These are phyloP conservation scores for Thumatha senex DNA, from an alignment of 2,888 invertebrate species.

Conservation along the genomic window DNA sequence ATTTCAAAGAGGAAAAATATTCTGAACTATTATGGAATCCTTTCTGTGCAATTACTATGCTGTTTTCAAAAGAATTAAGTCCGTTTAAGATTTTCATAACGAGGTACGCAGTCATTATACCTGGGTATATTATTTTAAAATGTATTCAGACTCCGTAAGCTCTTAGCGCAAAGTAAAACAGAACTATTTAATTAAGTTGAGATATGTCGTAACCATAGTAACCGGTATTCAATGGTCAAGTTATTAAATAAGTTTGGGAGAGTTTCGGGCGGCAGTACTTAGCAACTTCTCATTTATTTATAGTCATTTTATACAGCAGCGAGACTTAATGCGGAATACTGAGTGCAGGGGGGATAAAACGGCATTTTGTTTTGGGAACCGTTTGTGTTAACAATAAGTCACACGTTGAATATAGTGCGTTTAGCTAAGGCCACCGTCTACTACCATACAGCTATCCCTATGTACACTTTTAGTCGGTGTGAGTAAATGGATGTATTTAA, in stretches of 20 bases:
- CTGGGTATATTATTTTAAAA: background rate
- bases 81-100: background rate
- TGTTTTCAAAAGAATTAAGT: background rate
- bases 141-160: background rate
- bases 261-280: conserved; percentile 38
- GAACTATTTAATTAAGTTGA: conserved; percentile 38
- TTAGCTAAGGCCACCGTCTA: too few species aligned
- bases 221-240: conserved; percentile 43
- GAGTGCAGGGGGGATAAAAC: conserved; percentile 11
- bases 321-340: conserved; percentile 39
- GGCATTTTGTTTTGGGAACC: conserved; percentile 5
- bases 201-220: conserved; percentile 32
- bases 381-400: background rate
- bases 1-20: background rate
- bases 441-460: too few species aligned
- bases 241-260: conserved; percentile 63
- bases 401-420: background rate
- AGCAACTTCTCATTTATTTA: conserved; percentile 60
- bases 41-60: background rate
- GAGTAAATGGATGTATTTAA: too few species aligned
- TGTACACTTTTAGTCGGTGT: too few species aligned
- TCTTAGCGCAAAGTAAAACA: conserved; percentile 10
- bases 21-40: background rate
- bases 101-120: background rate
- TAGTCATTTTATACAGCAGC: conserved; percentile 58